Percentiles rank a stretch among this genome's conserved stretches.
These are phyloP conservation scores for Maniola hyperantus DNA, from an alignment of 2,888 invertebrate genomes.

Conservation along the genomic window DNA sequence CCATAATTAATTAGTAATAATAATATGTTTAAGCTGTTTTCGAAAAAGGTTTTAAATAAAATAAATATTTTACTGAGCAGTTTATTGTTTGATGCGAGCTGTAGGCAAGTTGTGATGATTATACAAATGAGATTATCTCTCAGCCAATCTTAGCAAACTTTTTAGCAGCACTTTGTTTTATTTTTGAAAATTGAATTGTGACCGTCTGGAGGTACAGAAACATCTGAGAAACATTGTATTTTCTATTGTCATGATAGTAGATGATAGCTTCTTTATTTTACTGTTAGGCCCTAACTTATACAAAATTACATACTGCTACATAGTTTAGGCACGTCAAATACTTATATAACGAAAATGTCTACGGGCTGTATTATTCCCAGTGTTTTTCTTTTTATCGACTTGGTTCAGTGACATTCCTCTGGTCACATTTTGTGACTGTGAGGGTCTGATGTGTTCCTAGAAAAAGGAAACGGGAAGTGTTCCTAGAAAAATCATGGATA, in stretches of 20 bases:
- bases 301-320: no score
- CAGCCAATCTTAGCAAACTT: background rate
- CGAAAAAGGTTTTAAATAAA: background rate
- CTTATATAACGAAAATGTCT: no score
- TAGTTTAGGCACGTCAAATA: no score
- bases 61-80: background rate
- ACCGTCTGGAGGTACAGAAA: background rate
- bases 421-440: no score
- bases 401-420: no score
- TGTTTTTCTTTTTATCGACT: no score
- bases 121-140: background rate
- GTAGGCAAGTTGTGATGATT: constrained; percentile 9
- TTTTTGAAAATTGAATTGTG: background rate
- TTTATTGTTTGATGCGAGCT: background rate
- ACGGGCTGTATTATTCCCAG: no score
- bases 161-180: background rate
- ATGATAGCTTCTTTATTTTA: background rate
- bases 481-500: no score
- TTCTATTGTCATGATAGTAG: no score
- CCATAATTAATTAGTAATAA: background rate
- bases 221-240: background rate
- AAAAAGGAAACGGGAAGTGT: no score
- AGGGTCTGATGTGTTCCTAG: no score
- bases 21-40: constrained; percentile 2
- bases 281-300: no score